Evolutionary conservation across 2,888 invertebrate species (phyloP).

Genomic region (Saturnia japonica): DNA sequence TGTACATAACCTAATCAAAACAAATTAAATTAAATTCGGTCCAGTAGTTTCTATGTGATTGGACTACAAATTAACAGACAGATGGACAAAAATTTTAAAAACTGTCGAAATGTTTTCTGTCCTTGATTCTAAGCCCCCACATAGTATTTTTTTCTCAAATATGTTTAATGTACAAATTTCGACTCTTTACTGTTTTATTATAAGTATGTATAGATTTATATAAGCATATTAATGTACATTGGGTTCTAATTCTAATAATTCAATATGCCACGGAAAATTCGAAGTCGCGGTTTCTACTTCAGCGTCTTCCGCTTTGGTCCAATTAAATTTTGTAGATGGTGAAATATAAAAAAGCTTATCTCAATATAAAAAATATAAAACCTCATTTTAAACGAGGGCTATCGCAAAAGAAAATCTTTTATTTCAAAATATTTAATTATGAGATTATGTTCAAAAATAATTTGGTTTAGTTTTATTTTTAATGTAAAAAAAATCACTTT

Average conservation of each 20-base stretch:
- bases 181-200: too few relatives aligned
- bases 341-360: not conserved
- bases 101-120: too few relatives aligned
- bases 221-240: too few relatives aligned
- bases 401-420: not conserved
- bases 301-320: not conserved
- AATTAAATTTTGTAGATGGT: not conserved
- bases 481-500: not conserved
- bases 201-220: too few relatives aligned
- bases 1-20: too few relatives aligned
- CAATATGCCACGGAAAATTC: not conserved
- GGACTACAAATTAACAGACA: too few relatives aligned
- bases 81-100: too few relatives aligned
- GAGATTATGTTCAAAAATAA: not conserved
- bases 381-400: not conserved
- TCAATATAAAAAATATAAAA: not conserved
- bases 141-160: too few relatives aligned
- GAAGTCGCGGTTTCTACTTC: not conserved
- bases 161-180: too few relatives aligned
- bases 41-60: too few relatives aligned
- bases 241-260: not conserved
- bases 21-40: too few relatives aligned
- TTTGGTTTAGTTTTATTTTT: not conserved
- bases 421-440: not conserved
- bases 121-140: too few relatives aligned